Evolutionary conservation across 2,797 vertebrate genomes (phyloP).

Genomic region (Acanthornis magna): DNA sequence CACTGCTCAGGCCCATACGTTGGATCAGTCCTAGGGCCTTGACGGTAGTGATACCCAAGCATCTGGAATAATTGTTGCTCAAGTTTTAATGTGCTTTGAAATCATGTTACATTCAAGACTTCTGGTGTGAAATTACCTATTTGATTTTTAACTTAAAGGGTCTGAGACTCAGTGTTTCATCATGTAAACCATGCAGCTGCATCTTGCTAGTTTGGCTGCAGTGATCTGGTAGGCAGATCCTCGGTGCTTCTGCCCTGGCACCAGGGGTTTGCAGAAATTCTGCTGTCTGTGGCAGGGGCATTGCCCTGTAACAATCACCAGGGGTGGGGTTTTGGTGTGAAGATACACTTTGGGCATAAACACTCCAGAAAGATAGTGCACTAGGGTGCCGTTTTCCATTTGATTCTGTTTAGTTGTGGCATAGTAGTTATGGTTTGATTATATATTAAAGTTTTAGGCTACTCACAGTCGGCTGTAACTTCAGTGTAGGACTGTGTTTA

Average conservation of each 20-base stretch:
- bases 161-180: not conserved
- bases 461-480: not conserved
- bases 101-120: not conserved
- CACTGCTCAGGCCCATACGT: not conserved
- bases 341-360: not conserved
- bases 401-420: not conserved
- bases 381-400: not conserved
- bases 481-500: not conserved
- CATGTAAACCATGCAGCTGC: not conserved
- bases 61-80: not conserved
- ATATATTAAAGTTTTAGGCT: not conserved
- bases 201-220: not conserved
- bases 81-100: not conserved
- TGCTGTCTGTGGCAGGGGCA: not conserved
- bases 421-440: not conserved
- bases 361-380: not conserved
- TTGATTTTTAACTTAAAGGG: not conserved
- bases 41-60: not conserved
- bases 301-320: not conserved
- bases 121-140: not conserved
- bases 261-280: not conserved
- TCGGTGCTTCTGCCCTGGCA: not conserved
- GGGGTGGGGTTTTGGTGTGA: not conserved
- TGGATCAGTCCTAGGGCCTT: not conserved
- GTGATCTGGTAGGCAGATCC: not conserved